Evolutionary conservation across 1,140 invertebrate species (phyloP), one percentile per base, ranked within the genome.

Genomic region (Prorops nasuta): DNA sequence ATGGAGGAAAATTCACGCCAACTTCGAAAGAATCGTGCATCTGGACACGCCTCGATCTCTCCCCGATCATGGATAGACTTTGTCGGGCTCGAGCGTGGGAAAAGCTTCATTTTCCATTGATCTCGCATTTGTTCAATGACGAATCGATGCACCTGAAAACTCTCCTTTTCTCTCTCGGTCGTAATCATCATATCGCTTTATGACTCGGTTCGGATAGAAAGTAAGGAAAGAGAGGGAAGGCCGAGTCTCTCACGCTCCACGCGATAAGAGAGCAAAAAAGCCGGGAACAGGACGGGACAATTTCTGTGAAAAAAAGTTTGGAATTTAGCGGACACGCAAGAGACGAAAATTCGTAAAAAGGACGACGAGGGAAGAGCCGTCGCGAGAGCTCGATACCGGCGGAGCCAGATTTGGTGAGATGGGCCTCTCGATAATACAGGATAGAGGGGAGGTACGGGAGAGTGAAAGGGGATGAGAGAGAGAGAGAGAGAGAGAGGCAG

Each of bases 341-440:
- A 28, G 10, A 28, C 24, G 24, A 28, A 6, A 4, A 4, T 28
- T 4, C 4, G 4, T 6, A 28, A 28, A 10, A 6, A 28, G 24
- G 10, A 28, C 24, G 24, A 28, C 24, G 10, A 28, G 24, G 4
- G 24, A 28, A 28, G 24, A 28, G 10, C 10, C 24, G 10, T 28
- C 24, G 24, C 4, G 24, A 28, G 10, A 28, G 4, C 24, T 4
- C 24, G 24, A 28, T 44, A 44, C 21, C 42, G 53, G 53, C 53
- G 53, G 49, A 43, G 43, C n/a, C n/a, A n/a, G n/a, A n/a, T n/a
- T n/a, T n/a, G n/a, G n/a, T 48, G 53, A 67, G 65, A 67, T 69
- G 54, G 57, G 53, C 52, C 44, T 16, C 24, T 34, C 55, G 65
- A 67, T 66, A 66, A 65, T 34, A 44, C 24, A n/a, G n/a, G n/a